Conservation (phyloP, 2,113 vertebrate species). For the Sphaerodactylus townsendi region DNA sequence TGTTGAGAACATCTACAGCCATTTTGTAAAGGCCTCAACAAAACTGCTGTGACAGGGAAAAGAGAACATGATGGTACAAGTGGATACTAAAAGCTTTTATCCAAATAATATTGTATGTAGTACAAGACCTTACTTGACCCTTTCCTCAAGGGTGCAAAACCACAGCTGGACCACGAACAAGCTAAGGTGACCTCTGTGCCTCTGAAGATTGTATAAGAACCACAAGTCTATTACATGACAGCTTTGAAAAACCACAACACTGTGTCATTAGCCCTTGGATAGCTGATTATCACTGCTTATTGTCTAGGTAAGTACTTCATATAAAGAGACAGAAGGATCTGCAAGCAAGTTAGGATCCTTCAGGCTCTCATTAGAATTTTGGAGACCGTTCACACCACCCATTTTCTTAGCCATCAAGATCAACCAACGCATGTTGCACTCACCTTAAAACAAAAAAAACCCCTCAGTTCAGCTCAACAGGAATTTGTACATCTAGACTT, state of each 20-base stretch:
- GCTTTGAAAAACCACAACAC: not conserved
- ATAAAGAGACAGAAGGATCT: not conserved
- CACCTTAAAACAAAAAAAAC: not conserved
- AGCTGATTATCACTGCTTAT: not conserved
- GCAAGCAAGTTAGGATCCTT: not conserved
- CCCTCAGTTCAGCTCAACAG: not conserved
- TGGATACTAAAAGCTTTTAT: constrained; percentile 5
- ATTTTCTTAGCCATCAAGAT: not conserved
- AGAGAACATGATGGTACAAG: not conserved
- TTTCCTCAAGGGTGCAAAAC: not conserved
- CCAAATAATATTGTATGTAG: not conserved
- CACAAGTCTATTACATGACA: not conserved
- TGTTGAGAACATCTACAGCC: not conserved
- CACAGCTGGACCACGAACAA: not conserved
- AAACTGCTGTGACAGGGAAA: not conserved
- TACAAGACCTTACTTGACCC: not conserved
- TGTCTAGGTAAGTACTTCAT: not conserved
- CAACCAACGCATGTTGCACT: not conserved
- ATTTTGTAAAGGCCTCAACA: not conserved
- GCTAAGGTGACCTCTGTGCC: too few relatives aligned
- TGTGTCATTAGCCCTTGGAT: not conserved
- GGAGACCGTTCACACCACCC: not conserved
- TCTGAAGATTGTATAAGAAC: not conserved
- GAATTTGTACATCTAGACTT: not conserved
- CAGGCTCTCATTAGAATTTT: not conserved